Base-by-base conservation (phyloP, 2,113 vertebrate genomes). In the Cromileptes altivelis region DNA sequence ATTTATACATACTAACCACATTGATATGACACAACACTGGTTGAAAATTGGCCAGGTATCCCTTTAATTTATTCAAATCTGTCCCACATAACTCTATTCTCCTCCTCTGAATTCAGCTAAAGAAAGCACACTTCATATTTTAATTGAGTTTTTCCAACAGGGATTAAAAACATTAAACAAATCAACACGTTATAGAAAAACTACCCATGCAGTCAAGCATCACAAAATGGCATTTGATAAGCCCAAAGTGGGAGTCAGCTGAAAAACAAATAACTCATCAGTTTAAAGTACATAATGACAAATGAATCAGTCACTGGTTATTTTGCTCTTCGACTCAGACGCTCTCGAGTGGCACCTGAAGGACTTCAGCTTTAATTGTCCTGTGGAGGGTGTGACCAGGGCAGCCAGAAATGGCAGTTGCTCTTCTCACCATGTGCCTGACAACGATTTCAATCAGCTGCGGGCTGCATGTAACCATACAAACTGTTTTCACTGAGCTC, bases 401-500 rank as follows among this genome's bases (percentile, higher is more conserved):
- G 68, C 56, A 62, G 81, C 56, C 70, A 80, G 47, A 76, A 81
- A 84, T 80, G 62, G 58, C 81, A 83, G 75, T 62, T 58, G 80
- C 62, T 77, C 82, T 80, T 71, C 71, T 78, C 75, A 57, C 70
- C 2, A 49, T 77, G 65, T 68, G 42, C 75, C 37, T 67, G 30
- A 70, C 72, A 86, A 50, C 80, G 69, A 80, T 90, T 75, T 82
- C 86, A 80, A 73, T 88, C 85, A 75, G 79, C 73, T 75, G 64
- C 63, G 6, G 10, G 42, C 27, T 15, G 37, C 47, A 73, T 45
- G 33, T 62, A 58, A 75, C 81, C 58, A 40, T n/a, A 37, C 55
- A 70, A 4, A n/a, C 52, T 37, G 37, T 55, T 74, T 82, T 76
- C 77, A 55, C 56, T 52, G 5, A 73, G 23, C n/a, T 61, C 18